A percentile compares a stretch with the other conserved stretches of the same genome.
phyloP scores from a whole-genome alignment of 2,797 vertebrate species.

The Notolabrus celidotus region DNA sequence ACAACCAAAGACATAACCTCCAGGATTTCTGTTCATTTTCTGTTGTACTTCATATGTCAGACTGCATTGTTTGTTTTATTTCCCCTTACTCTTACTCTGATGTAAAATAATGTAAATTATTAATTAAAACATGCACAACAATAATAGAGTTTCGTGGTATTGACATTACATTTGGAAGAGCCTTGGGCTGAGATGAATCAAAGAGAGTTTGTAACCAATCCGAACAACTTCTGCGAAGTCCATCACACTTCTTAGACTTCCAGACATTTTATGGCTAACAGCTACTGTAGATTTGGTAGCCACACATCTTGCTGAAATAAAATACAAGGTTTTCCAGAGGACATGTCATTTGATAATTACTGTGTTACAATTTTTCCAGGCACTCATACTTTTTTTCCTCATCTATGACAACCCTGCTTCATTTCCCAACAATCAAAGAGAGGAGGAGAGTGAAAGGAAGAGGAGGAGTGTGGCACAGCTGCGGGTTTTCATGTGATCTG shows the following conservation, averaged over 20 bases:
- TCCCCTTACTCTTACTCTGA: background rate
- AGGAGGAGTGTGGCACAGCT: slow-evolving; percentile 39
- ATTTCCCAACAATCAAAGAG: slow-evolving; percentile 39
- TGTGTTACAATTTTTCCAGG: slow-evolving; percentile 42
- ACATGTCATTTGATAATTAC: slow-evolving; percentile 26
- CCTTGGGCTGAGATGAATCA: background rate
- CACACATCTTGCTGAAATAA: slow-evolving; percentile 1
- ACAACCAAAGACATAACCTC: background rate
- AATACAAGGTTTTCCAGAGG: slow-evolving; percentile 20
- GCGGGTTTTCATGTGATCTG: slow-evolving; percentile 35
- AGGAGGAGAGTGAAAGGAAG: slow-evolving; percentile 4
- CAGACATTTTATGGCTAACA: slow-evolving; percentile 20
- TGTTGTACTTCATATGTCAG: background rate
- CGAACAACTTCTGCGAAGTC: slow-evolving; percentile 12
- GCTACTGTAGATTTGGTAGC: slow-evolving; percentile 7
- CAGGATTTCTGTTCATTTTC: slow-evolving; percentile 11
- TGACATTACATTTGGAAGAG: background rate
- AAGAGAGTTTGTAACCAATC: background rate
- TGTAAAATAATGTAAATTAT: slow-evolving; percentile 6
- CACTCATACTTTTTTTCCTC: background rate
- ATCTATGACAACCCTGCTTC: background rate
- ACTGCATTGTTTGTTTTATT: background rate
- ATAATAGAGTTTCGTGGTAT: background rate
- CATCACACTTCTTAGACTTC: background rate
- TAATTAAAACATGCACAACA: background rate